Percentiles rank a stretch among this genome's conserved stretches.
phyloP scores from a whole-genome alignment of 2,797 vertebrate genomes.

The Heterohyrax brucei region DNA sequence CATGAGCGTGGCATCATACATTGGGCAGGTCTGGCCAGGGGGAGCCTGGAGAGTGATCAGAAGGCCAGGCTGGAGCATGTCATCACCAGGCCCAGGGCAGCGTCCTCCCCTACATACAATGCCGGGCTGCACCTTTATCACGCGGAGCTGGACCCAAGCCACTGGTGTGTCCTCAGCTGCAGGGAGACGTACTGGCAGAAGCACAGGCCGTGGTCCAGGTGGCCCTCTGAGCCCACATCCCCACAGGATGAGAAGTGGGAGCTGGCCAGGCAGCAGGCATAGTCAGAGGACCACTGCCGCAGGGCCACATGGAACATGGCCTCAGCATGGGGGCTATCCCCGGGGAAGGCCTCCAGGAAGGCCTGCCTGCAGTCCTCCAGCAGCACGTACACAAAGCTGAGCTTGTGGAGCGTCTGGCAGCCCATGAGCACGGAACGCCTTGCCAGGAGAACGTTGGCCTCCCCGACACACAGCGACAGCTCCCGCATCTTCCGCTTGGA shows the following conservation, averaged over 20 bases:
- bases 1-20: no score
- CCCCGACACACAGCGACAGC: slow-evolving; percentile 75
- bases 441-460: slow-evolving; percentile 84
- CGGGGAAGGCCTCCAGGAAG: slow-evolving; percentile 80
- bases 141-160: no score
- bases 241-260: slow-evolving; percentile 83
- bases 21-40: no score
- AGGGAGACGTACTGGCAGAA: slow-evolving; percentile 89
- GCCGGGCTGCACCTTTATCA: no score
- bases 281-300: slow-evolving; percentile 85
- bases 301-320: slow-evolving; percentile 86
- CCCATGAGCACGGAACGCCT: slow-evolving; percentile 86
- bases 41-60: no score
- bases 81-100: no score
- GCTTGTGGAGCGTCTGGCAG: slow-evolving; percentile 80
- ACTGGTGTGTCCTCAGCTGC: slow-evolving; percentile 12
- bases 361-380: slow-evolving; percentile 81
- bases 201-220: slow-evolving; percentile 85
- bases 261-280: slow-evolving; percentile 86
- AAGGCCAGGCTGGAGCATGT: no score
- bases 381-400: slow-evolving; percentile 87
- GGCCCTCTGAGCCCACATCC: slow-evolving; percentile 51
- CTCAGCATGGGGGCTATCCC: slow-evolving; percentile 20
- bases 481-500: slow-evolving; percentile 59
- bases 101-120: no score